Base-by-base conservation (phyloP, 2,113 vertebrate species). In the Cyprinodon brontotheroides region DNA sequence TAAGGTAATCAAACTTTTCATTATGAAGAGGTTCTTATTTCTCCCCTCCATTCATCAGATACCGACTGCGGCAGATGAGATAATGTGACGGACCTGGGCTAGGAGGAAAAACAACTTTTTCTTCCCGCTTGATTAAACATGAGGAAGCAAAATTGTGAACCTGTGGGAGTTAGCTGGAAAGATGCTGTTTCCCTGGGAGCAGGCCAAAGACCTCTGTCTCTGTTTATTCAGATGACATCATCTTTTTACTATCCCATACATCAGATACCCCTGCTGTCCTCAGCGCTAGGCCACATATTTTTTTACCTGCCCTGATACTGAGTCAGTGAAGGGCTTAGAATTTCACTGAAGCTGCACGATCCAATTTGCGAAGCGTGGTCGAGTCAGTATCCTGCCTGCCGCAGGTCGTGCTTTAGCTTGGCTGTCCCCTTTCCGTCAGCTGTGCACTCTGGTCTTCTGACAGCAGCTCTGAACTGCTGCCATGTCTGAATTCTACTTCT, bases 181-280 rank as follows among this genome's bases (percentile, higher is more conserved):
- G 76, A 79, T 83, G 77, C 79, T 86, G 85, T 87, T 75, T 89
- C 72, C 84, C 72, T 91, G 77, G 88, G 81, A 77, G 74, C 47
- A 72, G 74, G 85, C 87, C 88, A 86, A 80, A 92, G 79, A 88
- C 81, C 88, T 90, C 83, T 78, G 83, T 92, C 91, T 93, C 90
- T 90, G 91, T 93, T 93, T 91, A 79, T 87, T 88, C 85, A 81
- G 91, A 93, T 94, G 91, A 95, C 93, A 94, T 94, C 92, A 95
- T 83, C 81, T 82, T 90, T 86, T 90, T 90, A 89, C 89, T 91
- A 89, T 93, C 91, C 87, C 80, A 89, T 89, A 90, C 86, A 94
- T 93, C 91, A 92, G 88, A 91, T 90, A 85, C 70, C 72, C 50
- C 77, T 74, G 81, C 86, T 91, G 87, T 93, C 90, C 86, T 92